Conservation (phyloP, 2,113 vertebrate species). For the Epinephelus fuscoguttatus region DNA sequence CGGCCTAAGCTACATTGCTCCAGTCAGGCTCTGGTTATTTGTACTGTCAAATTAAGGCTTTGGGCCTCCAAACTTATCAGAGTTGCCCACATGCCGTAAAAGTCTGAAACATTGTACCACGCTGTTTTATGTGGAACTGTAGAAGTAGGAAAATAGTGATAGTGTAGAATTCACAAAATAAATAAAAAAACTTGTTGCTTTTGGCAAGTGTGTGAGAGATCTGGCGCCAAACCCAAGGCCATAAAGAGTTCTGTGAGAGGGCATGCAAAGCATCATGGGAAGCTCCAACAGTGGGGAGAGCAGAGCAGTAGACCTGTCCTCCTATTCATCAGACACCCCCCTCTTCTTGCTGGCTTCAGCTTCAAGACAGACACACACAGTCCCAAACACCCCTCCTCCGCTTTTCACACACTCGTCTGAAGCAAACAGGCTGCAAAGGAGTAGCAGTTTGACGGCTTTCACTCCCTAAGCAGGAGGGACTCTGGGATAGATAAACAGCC, state of each 20-base stretch:
- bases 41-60: conserved; percentile 57
- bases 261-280: conserved; percentile 81
- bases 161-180: conserved; percentile 36
- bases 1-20: conserved; percentile 27
- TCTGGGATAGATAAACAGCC: conserved; percentile 69
- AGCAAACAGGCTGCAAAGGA: conserved; percentile 66
- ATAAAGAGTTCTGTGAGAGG: conserved; percentile 74
- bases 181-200: conserved; percentile 52
- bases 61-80: conserved; percentile 13
- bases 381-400: conserved; percentile 76
- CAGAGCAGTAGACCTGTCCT: conserved; percentile 73
- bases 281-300: conserved; percentile 57
- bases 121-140: conserved; percentile 42
- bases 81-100: conserved; percentile 39
- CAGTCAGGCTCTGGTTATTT: conserved; percentile 36
- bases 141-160: conserved; percentile 51
- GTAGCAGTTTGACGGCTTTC: conserved; percentile 56
- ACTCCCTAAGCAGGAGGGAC: conserved; percentile 51
- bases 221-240: conserved; percentile 71
- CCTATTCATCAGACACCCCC: conserved; percentile 71
- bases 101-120: conserved; percentile 16
- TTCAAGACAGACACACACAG: conserved; percentile 56
- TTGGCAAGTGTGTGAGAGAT: conserved; percentile 74
- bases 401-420: conserved; percentile 77
- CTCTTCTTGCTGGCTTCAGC: conserved; percentile 21